Evolutionary conservation across 2,797 vertebrate genomes (phyloP).

Genomic region (Liasis olivaceus): DNA sequence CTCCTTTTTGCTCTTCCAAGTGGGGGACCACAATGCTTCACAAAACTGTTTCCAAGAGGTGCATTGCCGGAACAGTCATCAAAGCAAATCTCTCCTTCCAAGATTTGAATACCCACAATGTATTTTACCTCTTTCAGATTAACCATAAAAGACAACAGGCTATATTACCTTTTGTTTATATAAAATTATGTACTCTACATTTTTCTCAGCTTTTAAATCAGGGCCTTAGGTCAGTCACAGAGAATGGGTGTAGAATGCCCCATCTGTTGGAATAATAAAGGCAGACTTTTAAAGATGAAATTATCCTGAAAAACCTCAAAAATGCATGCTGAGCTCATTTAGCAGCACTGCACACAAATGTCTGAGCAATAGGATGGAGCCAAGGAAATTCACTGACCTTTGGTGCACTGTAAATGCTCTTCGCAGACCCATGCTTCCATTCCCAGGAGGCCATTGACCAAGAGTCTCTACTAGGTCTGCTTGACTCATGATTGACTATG

Average conservation of each 20-base stretch:
- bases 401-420: not conserved
- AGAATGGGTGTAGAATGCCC: not conserved
- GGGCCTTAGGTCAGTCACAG: not conserved
- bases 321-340: not conserved
- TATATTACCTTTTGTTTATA: not conserved
- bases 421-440: not conserved
- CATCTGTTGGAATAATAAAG: not conserved
- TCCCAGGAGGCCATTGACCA: not conserved
- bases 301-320: not conserved
- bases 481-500: not conserved
- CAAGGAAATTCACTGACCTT: not conserved
- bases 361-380: not conserved
- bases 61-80: not conserved
- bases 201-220: not conserved
- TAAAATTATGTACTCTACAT: not conserved
- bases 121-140: not conserved
- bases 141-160: not conserved
- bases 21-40: not conserved
- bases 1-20: not conserved
- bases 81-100: not conserved
- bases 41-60: not conserved
- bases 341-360: not conserved
- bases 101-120: not conserved
- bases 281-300: not conserved
- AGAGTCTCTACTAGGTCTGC: not conserved